Evolutionary conservation across 2,113 vertebrate species (phyloP).

Genomic region (Pardalotus punctatus): DNA sequence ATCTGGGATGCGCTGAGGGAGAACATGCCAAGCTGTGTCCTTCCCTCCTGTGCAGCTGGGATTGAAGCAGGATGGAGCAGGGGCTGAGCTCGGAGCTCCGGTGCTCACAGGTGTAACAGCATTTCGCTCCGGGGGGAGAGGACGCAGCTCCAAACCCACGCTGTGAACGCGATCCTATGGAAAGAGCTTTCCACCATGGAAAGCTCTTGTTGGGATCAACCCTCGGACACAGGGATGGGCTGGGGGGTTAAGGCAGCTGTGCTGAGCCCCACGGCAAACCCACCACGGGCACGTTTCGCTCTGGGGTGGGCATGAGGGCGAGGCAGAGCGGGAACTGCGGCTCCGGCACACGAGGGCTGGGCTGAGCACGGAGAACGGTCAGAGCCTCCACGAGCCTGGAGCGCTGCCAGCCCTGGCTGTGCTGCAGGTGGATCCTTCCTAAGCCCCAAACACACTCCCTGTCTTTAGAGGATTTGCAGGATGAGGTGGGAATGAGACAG

Average conservation of each 20-base stretch:
- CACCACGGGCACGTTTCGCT: fast-evolving
- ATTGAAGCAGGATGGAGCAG: not conserved
- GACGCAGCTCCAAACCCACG: not conserved
- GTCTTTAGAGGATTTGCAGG: not conserved
- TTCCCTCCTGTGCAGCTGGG: not conserved
- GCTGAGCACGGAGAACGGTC: not conserved
- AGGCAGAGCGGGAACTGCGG: fast-evolving
- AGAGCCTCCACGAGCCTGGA: not conserved
- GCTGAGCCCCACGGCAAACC: not conserved
- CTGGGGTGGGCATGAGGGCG: fast-evolving
- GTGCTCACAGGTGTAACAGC: fast-evolving
- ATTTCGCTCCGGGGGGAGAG: not conserved
- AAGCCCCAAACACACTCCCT: not conserved
- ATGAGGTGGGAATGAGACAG: fast-evolving
- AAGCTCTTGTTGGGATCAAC: not conserved
- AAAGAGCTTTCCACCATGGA: fast-evolving
- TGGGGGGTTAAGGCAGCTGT: not conserved
- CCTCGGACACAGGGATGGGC: fast-evolving
- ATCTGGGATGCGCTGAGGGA: not conserved
- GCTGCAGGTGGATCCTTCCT: not conserved
- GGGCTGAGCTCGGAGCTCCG: fast-evolving
- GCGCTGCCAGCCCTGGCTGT: not conserved
- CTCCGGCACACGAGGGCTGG: not conserved
- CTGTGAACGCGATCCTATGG: fast-evolving
- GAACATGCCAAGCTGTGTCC: not conserved